Percentiles rank a stretch among this genome's conserved stretches.
These are phyloP conservation scores for Ictalurus furcatus DNA, from an alignment of 2,113 vertebrate species.

Conservation along the genomic window DNA sequence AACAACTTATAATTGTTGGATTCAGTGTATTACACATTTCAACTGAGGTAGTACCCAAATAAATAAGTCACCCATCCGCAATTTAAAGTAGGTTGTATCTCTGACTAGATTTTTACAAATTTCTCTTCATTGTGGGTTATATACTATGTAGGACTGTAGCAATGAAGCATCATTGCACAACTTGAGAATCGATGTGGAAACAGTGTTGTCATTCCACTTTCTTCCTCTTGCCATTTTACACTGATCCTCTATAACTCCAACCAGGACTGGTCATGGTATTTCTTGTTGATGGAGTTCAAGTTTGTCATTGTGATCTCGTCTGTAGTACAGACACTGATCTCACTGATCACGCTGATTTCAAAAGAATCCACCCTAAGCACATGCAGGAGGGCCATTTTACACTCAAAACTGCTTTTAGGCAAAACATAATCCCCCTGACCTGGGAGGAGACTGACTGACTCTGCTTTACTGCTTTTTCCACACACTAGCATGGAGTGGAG, in stretches of 20 bases:
- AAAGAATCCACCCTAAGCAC: neutral
- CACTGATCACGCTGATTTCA: neutral
- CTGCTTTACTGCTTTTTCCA: neutral
- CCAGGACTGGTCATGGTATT: neutral
- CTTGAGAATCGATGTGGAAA: neutral
- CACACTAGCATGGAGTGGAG: neutral
- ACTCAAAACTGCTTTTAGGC: constrained; percentile 12
- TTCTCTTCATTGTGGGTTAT: neutral
- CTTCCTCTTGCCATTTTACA: neutral
- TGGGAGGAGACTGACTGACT: neutral
- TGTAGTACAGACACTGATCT: neutral
- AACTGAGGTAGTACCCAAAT: neutral
- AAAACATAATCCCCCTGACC: neutral
- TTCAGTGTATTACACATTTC: neutral
- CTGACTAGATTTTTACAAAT: neutral
- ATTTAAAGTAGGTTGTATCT: neutral
- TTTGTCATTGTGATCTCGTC: neutral
- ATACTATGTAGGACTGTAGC: neutral
- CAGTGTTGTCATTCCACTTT: neutral
- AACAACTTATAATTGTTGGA: neutral
- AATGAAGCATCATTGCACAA: neutral
- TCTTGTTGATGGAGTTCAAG: neutral
- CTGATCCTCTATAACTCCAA: neutral
- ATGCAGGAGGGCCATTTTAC: constrained; percentile 1
- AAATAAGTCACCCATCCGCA: too few species aligned